These are phyloP conservation scores for Acronicta alni DNA, from an alignment of 2,888 invertebrate genomes.

Conservation along the genomic window DNA sequence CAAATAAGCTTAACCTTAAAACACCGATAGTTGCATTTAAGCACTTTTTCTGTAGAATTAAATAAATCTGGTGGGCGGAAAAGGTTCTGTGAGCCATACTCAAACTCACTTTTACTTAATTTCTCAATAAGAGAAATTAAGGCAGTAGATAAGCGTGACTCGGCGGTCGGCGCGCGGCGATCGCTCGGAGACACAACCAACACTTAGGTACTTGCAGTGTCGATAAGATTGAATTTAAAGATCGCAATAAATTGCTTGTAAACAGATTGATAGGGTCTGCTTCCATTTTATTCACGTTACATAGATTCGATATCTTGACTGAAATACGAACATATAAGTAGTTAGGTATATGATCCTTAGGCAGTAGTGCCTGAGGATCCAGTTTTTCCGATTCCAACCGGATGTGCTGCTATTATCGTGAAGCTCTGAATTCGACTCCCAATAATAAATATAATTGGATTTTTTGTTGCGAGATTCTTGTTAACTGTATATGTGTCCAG, in stretches of 20 bases:
- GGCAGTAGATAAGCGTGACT: not conserved
- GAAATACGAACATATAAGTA: not conserved
- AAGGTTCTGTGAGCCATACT: no score
- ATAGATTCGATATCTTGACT: not conserved
- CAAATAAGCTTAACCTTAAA: no score
- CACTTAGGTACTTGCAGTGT: constrained; percentile 26
- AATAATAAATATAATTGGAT: not conserved
- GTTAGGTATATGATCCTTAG: no score
- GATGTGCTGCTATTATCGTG: not conserved
- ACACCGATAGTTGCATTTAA: not conserved
- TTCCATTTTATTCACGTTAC: not conserved
- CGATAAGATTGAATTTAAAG: constrained; percentile 48
- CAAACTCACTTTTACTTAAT: no score
- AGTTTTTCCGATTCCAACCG: not conserved
- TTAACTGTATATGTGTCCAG: no score
- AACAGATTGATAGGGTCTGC: constrained; percentile 15
- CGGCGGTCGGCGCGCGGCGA: constrained; percentile 1
- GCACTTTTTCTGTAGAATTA: no score
- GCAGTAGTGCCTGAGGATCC: no score
- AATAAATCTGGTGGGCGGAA: no score
- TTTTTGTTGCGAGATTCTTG: not conserved
- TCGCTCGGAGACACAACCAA: constrained; percentile 35
- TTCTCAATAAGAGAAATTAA: not conserved
- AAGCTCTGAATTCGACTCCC: no score
- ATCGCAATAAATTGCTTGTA: constrained; percentile 34